Evolutionary conservation across 2,888 invertebrate species (phyloP).

Genomic region (Drosophila merina): DNA sequence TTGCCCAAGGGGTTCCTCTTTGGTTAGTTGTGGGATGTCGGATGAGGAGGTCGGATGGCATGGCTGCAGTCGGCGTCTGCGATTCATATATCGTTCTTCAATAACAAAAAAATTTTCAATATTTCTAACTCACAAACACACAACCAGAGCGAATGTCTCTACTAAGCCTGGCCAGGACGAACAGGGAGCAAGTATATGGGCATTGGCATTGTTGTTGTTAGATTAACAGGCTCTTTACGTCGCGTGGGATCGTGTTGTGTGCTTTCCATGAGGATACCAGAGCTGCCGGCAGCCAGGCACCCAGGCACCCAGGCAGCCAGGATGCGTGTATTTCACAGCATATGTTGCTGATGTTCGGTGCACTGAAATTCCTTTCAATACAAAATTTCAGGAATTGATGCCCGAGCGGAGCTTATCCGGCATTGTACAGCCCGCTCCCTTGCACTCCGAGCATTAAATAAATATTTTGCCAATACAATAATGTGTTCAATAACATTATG

Average conservation of each 20-base stretch:
- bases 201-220: slow-evolving; percentile 56
- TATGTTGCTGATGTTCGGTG: slow-evolving; percentile 33
- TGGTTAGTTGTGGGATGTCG: neutral
- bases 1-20: slow-evolving; percentile 13
- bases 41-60: neutral
- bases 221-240: slow-evolving; percentile 59
- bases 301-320: slow-evolving; percentile 22
- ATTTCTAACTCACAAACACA: slow-evolving; percentile 60
- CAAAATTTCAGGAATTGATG: slow-evolving; percentile 62
- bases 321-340: slow-evolving; percentile 51
- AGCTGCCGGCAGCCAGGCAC: slow-evolving; percentile 23
- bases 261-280: slow-evolving; percentile 9
- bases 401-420: slow-evolving; percentile 10
- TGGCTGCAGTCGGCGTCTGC: slow-evolving; percentile 38
- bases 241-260: slow-evolving; percentile 22
- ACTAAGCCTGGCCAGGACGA: slow-evolving; percentile 37
- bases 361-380: slow-evolving; percentile 52
- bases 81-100: slow-evolving; percentile 62
- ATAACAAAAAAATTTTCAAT: slow-evolving; percentile 70
- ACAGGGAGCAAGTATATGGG: slow-evolving; percentile 17
- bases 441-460: slow-evolving; percentile 50
- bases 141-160: neutral
- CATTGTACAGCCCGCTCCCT: slow-evolving; percentile 1
- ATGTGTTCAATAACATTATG: slow-evolving; percentile 48
- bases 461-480: slow-evolving; percentile 62